phyloP scores from a whole-genome alignment of 1,140 invertebrate genomes.

The Neodiprion lecontei region DNA sequence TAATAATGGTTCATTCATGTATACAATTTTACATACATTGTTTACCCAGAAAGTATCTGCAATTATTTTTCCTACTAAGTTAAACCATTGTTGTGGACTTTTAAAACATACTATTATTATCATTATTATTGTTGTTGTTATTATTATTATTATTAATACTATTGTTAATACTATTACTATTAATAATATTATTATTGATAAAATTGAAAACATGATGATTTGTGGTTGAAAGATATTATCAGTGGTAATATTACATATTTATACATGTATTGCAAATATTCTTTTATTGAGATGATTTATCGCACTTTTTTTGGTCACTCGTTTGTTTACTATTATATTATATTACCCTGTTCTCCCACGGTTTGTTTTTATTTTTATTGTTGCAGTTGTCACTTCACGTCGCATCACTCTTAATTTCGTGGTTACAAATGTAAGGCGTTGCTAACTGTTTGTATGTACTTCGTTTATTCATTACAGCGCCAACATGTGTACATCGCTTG shows the following conservation, averaged over 20 bases:
- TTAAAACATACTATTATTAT: not conserved
- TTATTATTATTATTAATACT: no score
- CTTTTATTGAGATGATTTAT: not conserved
- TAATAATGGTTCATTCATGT: not conserved
- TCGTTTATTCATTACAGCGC: constrained; percentile 1
- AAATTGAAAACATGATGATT: not conserved
- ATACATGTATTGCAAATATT: not conserved
- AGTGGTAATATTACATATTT: not conserved
- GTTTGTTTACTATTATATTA: not conserved
- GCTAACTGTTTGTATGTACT: constrained; percentile 3
- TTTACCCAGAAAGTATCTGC: constrained; percentile 5
- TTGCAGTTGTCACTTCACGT: constrained; percentile 7
- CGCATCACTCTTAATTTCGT: not conserved
- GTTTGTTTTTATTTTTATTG: constrained; percentile 3
- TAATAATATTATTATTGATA: not conserved
- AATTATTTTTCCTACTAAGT: not conserved
- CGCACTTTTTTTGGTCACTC: not conserved
- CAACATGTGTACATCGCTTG: not conserved
- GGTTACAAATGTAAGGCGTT: not conserved
- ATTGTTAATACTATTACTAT: no score
- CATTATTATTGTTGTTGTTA: no score
- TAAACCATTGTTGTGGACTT: constrained; percentile 7
- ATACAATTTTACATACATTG: not conserved
- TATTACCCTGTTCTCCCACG: not conserved
- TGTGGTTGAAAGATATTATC: not conserved